Conservation (phyloP, 2,888 invertebrate genomes). For the Heliconius hortense region DNA sequence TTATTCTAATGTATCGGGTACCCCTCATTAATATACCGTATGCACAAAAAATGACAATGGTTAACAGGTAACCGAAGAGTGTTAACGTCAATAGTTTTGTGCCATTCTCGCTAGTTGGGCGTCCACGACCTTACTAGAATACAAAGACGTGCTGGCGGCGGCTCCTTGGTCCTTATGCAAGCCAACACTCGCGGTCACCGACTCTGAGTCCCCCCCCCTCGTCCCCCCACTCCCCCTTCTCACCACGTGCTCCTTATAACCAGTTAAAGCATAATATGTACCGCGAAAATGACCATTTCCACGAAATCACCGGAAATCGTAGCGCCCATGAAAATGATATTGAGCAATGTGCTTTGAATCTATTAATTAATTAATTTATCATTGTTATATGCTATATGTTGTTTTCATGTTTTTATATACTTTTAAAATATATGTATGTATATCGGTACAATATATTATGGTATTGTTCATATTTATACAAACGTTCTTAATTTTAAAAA, state of each 20-base stretch:
- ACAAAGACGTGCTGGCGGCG: conserved; percentile 60
- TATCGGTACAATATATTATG: neutral
- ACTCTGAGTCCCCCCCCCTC: conserved; percentile 53
- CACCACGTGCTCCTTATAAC: conserved; percentile 50
- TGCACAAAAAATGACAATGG: conserved; percentile 69
- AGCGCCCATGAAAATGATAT: conserved; percentile 50
- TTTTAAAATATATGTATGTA: neutral
- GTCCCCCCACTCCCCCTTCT: conserved; percentile 44
- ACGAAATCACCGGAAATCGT: conserved; percentile 71
- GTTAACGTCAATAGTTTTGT: conserved; percentile 75
- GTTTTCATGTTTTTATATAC: neutral
- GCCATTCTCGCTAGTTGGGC: conserved; percentile 70
- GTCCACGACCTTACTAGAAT: conserved; percentile 68
- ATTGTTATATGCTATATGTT: conserved; percentile 1
- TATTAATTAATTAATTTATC: neutral
- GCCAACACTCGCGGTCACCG: conserved; percentile 74
- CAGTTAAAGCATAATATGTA: conserved; percentile 60
- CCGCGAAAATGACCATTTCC: conserved; percentile 76
- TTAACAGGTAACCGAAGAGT: conserved; percentile 62
- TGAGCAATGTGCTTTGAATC: conserved; percentile 23
- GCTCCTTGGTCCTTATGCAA: conserved; percentile 66
- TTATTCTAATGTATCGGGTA: conserved; percentile 34
- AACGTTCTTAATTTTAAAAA: no score
- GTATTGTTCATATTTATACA: no score
- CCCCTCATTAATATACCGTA: conserved; percentile 64